These are phyloP conservation scores for Synergus itoensis DNA, from an alignment of 2,888 invertebrate genomes.

Conservation along the genomic window DNA sequence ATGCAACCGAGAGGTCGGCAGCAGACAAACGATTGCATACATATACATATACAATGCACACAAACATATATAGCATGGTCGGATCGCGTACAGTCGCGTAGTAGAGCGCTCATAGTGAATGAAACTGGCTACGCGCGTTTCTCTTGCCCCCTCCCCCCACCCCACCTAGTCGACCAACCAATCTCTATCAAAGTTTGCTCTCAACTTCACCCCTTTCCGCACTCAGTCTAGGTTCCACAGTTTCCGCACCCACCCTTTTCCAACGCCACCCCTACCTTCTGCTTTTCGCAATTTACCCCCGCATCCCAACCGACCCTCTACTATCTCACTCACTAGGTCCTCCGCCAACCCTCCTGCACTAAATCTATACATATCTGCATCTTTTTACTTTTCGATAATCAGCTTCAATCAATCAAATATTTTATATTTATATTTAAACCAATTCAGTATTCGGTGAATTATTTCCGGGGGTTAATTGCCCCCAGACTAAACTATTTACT, in stretches of 20 bases:
- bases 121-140: conserved; percentile 51
- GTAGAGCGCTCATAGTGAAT: conserved; percentile 35
- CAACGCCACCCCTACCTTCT: conserved; percentile 30
- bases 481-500: no score
- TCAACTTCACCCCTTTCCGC: conserved; percentile 12
- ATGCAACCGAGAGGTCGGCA: conserved; percentile 46
- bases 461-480: no score
- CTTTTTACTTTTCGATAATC: no score
- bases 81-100: neutral
- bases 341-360: no score
- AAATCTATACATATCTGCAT: no score
- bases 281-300: conserved; percentile 9
- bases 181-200: neutral
- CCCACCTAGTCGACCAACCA: neutral
- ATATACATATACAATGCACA: neutral
- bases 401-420: no score
- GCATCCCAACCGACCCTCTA: no score
- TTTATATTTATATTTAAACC: no score
- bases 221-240: neutral
- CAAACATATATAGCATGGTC: neutral
- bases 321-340: neutral
- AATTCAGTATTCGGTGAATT: no score
- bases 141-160: conserved; percentile 43
- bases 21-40: conserved; percentile 18
- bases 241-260: conserved; percentile 15